These are phyloP conservation scores for Pteropus rufus DNA, from an alignment of 2,797 vertebrate species.

Conservation along the genomic window DNA sequence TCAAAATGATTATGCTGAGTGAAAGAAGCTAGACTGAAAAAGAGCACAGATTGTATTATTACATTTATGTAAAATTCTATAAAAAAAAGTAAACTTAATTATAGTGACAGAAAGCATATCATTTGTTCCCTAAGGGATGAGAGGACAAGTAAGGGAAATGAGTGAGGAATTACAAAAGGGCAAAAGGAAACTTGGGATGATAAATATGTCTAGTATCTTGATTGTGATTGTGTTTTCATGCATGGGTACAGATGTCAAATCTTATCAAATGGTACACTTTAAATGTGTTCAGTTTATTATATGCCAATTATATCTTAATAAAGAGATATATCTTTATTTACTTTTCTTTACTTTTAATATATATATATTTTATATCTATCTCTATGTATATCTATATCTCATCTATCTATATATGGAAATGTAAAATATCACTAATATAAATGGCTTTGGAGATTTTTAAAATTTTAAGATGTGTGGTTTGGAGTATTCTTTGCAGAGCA, in stretches of 20 bases:
- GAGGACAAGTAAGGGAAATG: background rate
- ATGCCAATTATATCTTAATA: background rate
- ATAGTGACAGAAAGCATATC: background rate
- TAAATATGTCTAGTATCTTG: background rate
- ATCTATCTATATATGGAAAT: background rate
- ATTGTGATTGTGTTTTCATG: background rate
- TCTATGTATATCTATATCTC: too few species aligned
- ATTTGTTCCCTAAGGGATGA: background rate
- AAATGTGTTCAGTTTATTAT: background rate
- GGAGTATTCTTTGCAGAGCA: background rate
- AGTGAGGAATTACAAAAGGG: background rate
- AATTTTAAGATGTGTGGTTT: background rate
- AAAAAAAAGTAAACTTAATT: background rate
- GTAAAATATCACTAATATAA: background rate
- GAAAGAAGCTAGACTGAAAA: background rate
- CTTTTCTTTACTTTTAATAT: background rate
- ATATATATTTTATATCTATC: background rate
- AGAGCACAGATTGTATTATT: background rate
- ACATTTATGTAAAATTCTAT: background rate
- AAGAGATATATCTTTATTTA: background rate
- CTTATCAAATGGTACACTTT: background rate
- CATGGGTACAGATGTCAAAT: background rate
- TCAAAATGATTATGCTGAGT: background rate
- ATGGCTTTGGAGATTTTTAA: background rate
- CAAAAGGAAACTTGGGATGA: background rate